These are phyloP conservation scores for Muscicapa comitata DNA, from an alignment of 2,797 vertebrate genomes.

Conservation along the genomic window DNA sequence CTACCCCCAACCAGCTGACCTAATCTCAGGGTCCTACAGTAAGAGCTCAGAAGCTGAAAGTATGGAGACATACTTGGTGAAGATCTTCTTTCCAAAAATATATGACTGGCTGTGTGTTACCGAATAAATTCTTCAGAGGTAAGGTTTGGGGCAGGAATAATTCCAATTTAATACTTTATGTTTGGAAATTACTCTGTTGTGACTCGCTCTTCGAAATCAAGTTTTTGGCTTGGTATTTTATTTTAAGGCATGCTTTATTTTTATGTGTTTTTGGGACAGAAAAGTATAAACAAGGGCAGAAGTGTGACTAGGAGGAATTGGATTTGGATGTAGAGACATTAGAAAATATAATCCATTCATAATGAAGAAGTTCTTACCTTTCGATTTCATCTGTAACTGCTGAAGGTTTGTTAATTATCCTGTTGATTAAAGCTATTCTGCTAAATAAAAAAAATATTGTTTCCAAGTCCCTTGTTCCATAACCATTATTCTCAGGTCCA, in stretches of 20 bases:
- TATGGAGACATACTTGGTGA: accelerated
- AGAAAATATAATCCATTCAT: not conserved
- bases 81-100: accelerated
- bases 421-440: conserved; percentile 71
- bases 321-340: accelerated
- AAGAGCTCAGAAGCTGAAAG: accelerated
- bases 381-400: conserved; percentile 10
- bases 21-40: not conserved
- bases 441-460: conserved; percentile 64
- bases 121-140: accelerated
- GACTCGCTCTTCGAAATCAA: not conserved
- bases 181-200: not conserved
- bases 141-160: not conserved
- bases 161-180: accelerated
- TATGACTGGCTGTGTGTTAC: not conserved
- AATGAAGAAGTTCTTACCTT: conserved; percentile 67
- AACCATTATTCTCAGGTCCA: not conserved
- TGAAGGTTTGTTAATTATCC: conserved; percentile 63
- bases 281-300: not conserved
- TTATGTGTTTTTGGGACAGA: not conserved
- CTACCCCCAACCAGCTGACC: not conserved
- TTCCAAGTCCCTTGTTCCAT: conserved; percentile 21
- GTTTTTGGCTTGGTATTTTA: not conserved
- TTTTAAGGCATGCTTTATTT: not conserved
- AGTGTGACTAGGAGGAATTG: not conserved